Evolutionary conservation across 2,888 invertebrate genomes (phyloP), one percentile per base, ranked within the genome.

Genomic region (Xanthia togata): DNA sequence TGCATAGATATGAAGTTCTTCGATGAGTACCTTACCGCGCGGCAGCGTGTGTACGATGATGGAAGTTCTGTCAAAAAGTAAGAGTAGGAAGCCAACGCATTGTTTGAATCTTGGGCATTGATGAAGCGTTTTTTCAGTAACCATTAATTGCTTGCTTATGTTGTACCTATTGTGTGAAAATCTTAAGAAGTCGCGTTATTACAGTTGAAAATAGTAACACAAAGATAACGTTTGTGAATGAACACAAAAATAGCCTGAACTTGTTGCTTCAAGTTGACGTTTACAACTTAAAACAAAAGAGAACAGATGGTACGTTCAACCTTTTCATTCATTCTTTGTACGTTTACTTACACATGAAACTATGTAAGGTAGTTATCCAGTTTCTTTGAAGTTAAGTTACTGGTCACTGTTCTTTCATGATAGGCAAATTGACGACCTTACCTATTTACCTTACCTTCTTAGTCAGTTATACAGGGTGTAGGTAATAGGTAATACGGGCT

Each of bases 231-330:
- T 65, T 65, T n/a, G 59, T 79, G 78, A 78, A 78, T 78, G 78
- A 38, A 72, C 60, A 65, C 65, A 47, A 79, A 69, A 79, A 69
- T 74, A 79, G 60, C 59, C 5, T 44, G 9, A 62, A 78, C 72
- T 78, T 79, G 78, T 78, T 65, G 72, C 79, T 47, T 78, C 65
- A 8, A 53, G 35, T 65, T 79, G 79, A 72, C 65, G 53, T 78
- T 78, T 71, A 79, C 47, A 78, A 79, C 78, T 79, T 78, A 23
- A 53, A 79, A 72, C 72, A 79, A 78, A 70, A 47, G 79, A 79
- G 53, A 72, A 44, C 78, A 78, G 71, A 72, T 78, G 78, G 78
- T 55, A 31, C 44, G 60, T 65, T 79, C 14, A 44, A 65, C 64
- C 20, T 60, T 78, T 79, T 60, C 78, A 79, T 78, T 78, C 72